Base-by-base conservation (phyloP, 2,113 vertebrate genomes). In the Pachypanchax playfairii region DNA sequence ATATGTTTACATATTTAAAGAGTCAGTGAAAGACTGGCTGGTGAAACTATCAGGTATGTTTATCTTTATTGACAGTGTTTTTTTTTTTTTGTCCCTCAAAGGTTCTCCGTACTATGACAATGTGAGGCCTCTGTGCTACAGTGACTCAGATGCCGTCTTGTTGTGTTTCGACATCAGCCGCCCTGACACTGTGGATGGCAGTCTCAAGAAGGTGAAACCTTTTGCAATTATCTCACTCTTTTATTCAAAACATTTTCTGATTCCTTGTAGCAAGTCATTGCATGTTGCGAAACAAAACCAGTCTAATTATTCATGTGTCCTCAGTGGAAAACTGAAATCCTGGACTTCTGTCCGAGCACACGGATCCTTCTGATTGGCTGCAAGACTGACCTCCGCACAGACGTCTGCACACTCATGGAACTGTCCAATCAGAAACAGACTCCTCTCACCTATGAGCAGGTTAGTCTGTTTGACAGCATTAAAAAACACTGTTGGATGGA, bases 91-190 rank as follows among this genome's bases (percentile, higher is more conserved):
- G n/a, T 9, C 18, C 65, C 51, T 67, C 11, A 70, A 17, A 98
- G 96, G 96, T 15, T 98, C 96, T 46, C 96, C 96, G 1, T 98
- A 98, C 89, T 98, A 98, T 0, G 96, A 98, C 77, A 98, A 98
- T 0, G 96, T 98, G 65, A 93, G 96, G 20, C 96, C 96, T 9
- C 93, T 98, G 13, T 98, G 96, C 93, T 98, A 98, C 88, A 98
- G 96, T 0, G 96, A 98, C 82, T 97, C 96, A 0, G 96, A 98
- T 0, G 96, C 96, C 0, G 95, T 98, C 20, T 86, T 98, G 75
- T 89, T 98, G 29, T 98, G 96, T 86, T 97, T 98, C n/a, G 96
- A 98, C 66, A 87, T 98, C 88, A 96, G 95, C 76, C 95, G 95
- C 1, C 96, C 96, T 0, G 96, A 97, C 85, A 96, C 93, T 24